These are phyloP conservation scores for Rhinella marina DNA, from an alignment of 2,797 vertebrate species.

Conservation along the genomic window DNA sequence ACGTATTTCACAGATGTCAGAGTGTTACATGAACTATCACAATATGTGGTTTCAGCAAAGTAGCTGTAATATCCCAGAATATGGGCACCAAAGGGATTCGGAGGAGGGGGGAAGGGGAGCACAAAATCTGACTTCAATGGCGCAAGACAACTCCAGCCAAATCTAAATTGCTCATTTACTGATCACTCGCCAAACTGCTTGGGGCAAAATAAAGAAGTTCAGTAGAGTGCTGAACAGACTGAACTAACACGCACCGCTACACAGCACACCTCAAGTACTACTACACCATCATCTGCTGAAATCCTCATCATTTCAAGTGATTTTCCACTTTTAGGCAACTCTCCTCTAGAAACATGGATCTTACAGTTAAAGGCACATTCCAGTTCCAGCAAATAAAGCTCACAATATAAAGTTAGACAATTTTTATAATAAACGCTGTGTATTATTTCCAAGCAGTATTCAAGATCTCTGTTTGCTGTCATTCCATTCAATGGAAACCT, in stretches of 20 bases:
- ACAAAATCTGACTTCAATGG: conserved; percentile 27
- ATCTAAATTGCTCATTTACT: conserved; percentile 25
- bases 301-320: not conserved
- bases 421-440: not conserved
- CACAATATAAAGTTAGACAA: not conserved
- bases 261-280: not conserved
- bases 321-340: not conserved
- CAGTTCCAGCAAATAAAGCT: not conserved
- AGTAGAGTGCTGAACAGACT: not conserved
- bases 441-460: not conserved
- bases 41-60: conserved; percentile 40
- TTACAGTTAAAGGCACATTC: not conserved
- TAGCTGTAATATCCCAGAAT: conserved; percentile 19
- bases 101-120: not conserved
- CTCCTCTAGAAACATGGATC: too few species aligned
- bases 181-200: not conserved
- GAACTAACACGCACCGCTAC: not conserved
- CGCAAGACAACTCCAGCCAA: conserved; percentile 23
- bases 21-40: conserved; percentile 34
- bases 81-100: conserved; percentile 5
- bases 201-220: not conserved
- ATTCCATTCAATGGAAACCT: too few species aligned
- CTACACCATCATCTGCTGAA: not conserved
- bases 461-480: not conserved
- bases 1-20: conserved; percentile 14